phyloP scores from a whole-genome alignment of 1,140 invertebrate species.

The Schlechtendalia chinensis region DNA sequence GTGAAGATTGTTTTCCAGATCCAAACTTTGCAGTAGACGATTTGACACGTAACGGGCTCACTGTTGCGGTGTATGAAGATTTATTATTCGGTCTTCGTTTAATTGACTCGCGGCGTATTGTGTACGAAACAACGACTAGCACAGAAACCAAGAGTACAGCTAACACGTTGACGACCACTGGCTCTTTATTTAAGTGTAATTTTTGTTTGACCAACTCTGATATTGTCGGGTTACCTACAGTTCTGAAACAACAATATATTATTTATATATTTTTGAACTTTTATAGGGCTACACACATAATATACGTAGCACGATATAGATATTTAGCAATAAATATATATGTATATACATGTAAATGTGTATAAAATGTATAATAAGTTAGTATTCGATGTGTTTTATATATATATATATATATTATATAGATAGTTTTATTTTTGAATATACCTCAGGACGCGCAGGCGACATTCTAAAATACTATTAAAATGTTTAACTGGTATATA shows the following conservation, averaged over 20 bases:
- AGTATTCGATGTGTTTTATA: too few species aligned
- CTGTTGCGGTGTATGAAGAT: constrained; percentile 14
- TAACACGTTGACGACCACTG: constrained; percentile 31
- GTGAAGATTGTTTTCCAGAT: constrained; percentile 21
- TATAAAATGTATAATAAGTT: too few species aligned
- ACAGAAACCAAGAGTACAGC: neutral
- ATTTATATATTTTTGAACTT: neutral
- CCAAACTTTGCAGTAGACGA: constrained; percentile 30
- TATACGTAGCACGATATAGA: neutral
- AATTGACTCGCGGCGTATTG: constrained; percentile 18
- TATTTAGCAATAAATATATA: neutral
- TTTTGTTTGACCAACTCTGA: constrained; percentile 26
- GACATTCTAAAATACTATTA: too few species aligned
- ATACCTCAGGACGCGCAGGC: too few species aligned
- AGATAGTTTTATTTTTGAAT: too few species aligned
- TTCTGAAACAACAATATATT: constrained; percentile 12
- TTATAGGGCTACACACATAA: neutral
- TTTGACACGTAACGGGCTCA: constrained; percentile 21
- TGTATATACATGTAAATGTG: too few species aligned
- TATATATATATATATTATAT: neutral
- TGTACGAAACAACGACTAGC: constrained; percentile 13
- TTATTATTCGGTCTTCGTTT: constrained; percentile 23
- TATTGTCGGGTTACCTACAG: neutral
- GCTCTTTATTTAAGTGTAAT: constrained; percentile 19
- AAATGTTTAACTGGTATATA: too few species aligned